Evolutionary conservation across 2,888 invertebrate genomes (phyloP).

Genomic region (Prenolepis imparis): DNA sequence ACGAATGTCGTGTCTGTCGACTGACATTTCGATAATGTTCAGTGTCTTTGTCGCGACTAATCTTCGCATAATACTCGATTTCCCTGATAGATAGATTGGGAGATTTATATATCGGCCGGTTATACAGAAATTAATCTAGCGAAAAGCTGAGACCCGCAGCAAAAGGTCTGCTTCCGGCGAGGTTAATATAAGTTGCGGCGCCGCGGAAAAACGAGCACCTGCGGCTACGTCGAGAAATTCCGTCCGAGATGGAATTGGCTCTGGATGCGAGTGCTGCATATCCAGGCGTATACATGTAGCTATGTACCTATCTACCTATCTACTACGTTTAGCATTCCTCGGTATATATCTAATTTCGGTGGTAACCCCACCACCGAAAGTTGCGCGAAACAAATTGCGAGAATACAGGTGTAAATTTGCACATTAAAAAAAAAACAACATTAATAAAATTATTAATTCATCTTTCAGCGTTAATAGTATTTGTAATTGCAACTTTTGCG

Average conservation of each 20-base stretch:
- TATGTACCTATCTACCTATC: not conserved
- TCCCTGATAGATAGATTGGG: constrained; percentile 42
- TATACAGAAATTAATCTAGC: constrained; percentile 80
- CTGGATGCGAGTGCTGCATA: constrained; percentile 29
- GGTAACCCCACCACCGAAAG: not conserved
- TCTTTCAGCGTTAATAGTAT: not conserved
- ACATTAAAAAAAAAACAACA: not conserved
- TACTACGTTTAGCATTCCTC: not conserved
- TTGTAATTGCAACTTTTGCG: not conserved
- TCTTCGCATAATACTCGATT: constrained; percentile 46
- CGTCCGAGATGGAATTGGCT: constrained; percentile 54
- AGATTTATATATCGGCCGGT: constrained; percentile 61
- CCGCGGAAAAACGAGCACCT: constrained; percentile 70
- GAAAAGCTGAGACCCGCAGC: constrained; percentile 72
- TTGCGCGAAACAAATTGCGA: not conserved
- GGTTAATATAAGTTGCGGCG: constrained; percentile 71
- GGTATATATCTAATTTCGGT: constrained; percentile 30
- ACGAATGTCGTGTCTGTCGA: constrained; percentile 31
- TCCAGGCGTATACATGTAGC: not conserved
- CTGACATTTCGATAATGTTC: not conserved
- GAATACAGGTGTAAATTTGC: not conserved
- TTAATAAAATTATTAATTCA: constrained; percentile 24
- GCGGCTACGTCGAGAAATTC: constrained; percentile 59
- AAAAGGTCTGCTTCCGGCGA: constrained; percentile 42
- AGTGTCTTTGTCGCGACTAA: constrained; percentile 8